Base-by-base conservation (phyloP, 2,888 invertebrate genomes). In the Lasioglossum malachurum region DNA sequence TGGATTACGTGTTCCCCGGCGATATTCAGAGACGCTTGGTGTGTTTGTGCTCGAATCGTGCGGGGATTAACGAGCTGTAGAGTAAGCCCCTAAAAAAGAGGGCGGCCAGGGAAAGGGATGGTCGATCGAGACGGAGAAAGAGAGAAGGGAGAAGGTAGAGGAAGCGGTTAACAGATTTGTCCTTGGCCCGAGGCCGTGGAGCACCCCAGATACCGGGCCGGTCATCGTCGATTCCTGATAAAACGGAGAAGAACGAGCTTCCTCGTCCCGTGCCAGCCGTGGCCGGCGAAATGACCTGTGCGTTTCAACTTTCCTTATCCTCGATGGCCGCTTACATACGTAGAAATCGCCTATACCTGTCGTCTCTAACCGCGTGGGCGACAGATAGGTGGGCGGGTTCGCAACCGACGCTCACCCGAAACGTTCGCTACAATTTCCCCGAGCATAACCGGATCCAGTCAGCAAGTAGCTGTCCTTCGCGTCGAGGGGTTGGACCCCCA, bases 401-500 rank as follows among this genome's bases (percentile, higher is more conserved):
- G 64, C 53, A 38, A 71, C 71, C 71, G 41, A 38, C 71, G 69
- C 46, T 57, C 46, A 41, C 19, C n/a, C 41, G 73, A 82, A 84
- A 82, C 69, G 80, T 80, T 89, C 49, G 57, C 80, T 49, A 71
- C 83, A 84, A 83, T 86, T 82, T 80, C 76, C 53, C 60, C 46
- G 81, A 82, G 75, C 83, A 83, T 82, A 90, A 88, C 84, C 85
- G 90, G 89, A 88, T 91, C 88, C 88, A 89, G 89, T 90, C 93
- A 91, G 89, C 92, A 89, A 92, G 93, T 90, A 88, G 87, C 89
- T 88, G 91, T 92, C 90, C 92, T 91, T 91, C 92, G 92, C 86
- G 84, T 90, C 89, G 88, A 88, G 91, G 92, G 90, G 91, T 91
- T 92, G 92, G 93, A 86, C 84, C 93, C 75, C 92, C 92, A 93